These are phyloP conservation scores for Amazona vittata DNA, from an alignment of 2,113 vertebrate genomes.

Conservation along the genomic window DNA sequence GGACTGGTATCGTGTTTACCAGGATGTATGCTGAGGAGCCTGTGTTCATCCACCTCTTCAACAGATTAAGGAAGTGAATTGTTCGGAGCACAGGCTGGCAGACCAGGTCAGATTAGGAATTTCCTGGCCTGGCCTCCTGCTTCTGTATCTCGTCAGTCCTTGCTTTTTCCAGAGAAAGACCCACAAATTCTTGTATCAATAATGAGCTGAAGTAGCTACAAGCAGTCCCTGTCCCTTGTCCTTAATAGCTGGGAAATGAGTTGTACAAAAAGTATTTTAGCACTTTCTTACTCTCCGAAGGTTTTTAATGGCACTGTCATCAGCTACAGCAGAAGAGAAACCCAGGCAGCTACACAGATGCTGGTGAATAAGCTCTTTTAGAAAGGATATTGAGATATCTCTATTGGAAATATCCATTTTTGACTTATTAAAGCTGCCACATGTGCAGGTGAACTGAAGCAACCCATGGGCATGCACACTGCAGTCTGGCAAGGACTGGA, in stretches of 20 bases:
- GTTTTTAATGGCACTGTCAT: not conserved
- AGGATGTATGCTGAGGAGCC: not conserved
- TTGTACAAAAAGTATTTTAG: not conserved
- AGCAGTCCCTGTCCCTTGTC: not conserved
- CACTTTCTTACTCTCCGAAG: not conserved
- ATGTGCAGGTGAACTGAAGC: not conserved
- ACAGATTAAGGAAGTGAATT: not conserved
- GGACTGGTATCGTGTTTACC: not conserved
- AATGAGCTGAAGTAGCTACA: not conserved
- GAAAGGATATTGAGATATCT: not conserved
- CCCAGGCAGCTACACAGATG: not conserved
- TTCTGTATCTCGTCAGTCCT: not conserved
- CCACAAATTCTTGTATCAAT: not conserved
- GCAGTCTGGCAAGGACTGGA: not conserved
- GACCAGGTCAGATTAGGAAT: not conserved
- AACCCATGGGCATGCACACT: not conserved
- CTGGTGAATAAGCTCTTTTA: not conserved
- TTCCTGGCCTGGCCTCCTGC: not conserved
- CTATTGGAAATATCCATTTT: not conserved
- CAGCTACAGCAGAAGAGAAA: not conserved
- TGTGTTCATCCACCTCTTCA: not conserved
- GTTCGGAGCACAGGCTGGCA: not conserved
- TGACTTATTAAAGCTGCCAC: not conserved
- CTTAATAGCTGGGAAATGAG: not conserved
- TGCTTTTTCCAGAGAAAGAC: not conserved